Evolutionary conservation across 2,797 vertebrate genomes (phyloP).

Genomic region (Thunnus albacares): DNA sequence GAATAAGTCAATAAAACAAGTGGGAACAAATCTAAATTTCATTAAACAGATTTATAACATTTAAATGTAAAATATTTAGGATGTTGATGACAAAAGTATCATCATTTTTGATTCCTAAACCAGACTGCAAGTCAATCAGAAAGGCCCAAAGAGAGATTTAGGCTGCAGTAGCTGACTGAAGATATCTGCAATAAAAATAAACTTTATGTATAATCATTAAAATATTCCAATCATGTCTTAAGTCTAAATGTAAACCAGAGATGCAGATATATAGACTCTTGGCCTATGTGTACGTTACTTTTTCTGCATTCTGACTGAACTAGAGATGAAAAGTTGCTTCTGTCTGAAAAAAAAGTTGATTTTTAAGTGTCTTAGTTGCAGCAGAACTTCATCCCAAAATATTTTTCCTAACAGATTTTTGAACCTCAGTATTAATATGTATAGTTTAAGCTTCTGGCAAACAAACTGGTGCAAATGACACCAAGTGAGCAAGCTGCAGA

Average conservation of each 20-base stretch:
- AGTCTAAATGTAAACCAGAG: not conserved
- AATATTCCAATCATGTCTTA: not conserved
- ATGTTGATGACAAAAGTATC: not conserved
- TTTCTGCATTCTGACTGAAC: slow-evolving; percentile 7
- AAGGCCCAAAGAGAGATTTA: not conserved
- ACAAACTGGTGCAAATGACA: not conserved
- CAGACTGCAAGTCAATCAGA: not conserved
- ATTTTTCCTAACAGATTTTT: not conserved
- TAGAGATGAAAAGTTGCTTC: slow-evolving; percentile 7
- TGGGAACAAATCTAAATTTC: not conserved
- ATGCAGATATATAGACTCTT: not conserved
- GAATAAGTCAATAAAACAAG: not conserved
- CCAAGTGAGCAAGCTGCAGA: not conserved
- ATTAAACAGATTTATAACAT: not conserved
- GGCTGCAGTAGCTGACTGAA: not conserved
- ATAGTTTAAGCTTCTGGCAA: slow-evolving; percentile 1
- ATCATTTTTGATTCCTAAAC: slow-evolving; percentile 1
- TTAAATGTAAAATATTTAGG: not conserved
- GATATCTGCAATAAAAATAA: not conserved
- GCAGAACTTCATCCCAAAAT: not conserved
- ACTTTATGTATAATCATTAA: not conserved
- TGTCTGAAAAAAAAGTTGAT: not conserved
- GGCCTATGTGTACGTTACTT: not conserved
- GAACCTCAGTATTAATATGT: not conserved
- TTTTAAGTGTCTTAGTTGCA: not conserved